phyloP scores from a whole-genome alignment of 2,888 invertebrate genomes.

The Dolichomitus sp. region DNA sequence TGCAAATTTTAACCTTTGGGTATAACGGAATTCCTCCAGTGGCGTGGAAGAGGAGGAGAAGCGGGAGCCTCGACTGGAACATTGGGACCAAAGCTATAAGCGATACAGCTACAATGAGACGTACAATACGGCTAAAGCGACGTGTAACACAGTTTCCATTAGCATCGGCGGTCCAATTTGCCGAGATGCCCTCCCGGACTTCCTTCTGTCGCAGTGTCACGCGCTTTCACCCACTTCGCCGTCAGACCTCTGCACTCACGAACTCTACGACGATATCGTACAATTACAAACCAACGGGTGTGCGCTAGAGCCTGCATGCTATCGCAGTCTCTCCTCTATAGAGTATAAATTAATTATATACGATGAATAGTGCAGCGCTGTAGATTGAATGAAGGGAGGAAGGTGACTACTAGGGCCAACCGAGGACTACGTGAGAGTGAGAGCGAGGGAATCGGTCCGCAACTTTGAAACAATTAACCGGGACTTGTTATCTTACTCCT shows the following conservation, averaged over 20 bases:
- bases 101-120: conserved; percentile 52
- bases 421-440: conserved; percentile 15
- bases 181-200: conserved; percentile 54
- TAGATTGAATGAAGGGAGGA: conserved; percentile 8
- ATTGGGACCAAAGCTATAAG: conserved; percentile 35
- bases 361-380: conserved; percentile 71
- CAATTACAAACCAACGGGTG: conserved; percentile 66
- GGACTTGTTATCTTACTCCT: conserved; percentile 77
- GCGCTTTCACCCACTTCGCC: conserved; percentile 8
- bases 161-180: conserved; percentile 59
- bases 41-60: not conserved
- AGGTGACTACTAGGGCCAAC: not conserved
- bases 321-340: conserved; percentile 22
- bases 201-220: conserved; percentile 11
- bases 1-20: conserved; percentile 1
- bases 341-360: conserved; percentile 78
- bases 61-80: conserved; percentile 12
- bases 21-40: not conserved
- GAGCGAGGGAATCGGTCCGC: conserved; percentile 54
- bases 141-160: conserved; percentile 63
- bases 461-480: conserved; percentile 81
- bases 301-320: conserved; percentile 5
- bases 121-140: conserved; percentile 52
- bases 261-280: conserved; percentile 61
- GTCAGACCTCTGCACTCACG: conserved; percentile 10